Evolutionary conservation across 2,113 vertebrate genomes (phyloP).

Genomic region (Paramormyrops kingsleyae): DNA sequence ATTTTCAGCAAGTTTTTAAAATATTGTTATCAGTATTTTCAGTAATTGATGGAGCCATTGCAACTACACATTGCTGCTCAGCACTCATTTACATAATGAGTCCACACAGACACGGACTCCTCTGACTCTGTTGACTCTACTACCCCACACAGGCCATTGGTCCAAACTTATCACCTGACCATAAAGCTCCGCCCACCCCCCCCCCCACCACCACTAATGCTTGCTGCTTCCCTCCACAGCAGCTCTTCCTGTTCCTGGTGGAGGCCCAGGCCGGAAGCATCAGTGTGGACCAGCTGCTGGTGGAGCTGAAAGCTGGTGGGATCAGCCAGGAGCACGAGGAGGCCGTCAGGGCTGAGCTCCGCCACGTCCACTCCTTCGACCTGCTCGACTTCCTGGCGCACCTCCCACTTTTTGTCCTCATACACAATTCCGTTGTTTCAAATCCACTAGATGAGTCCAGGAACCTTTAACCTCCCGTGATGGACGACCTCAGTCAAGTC

Average conservation of each 20-base stretch:
- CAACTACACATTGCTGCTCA: neutral
- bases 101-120: neutral
- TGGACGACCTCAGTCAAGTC: neutral
- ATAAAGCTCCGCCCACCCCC: neutral
- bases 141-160: neutral
- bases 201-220: neutral
- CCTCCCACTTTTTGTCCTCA: constrained; percentile 55
- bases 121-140: neutral
- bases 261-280: constrained; percentile 46
- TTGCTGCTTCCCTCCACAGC: constrained; percentile 32
- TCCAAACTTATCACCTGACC: neutral
- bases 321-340: constrained; percentile 46
- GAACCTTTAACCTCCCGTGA: constrained; percentile 36
- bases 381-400: constrained; percentile 59
- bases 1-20: neutral
- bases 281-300: constrained; percentile 52
- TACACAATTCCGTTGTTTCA: constrained; percentile 53
- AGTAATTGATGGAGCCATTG: neutral
- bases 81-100: neutral
- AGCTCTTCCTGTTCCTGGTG: constrained; percentile 61
- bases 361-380: constrained; percentile 42
- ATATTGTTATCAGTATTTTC: neutral
- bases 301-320: constrained; percentile 56
- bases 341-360: constrained; percentile 37
- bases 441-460: constrained; percentile 48